Conservation (phyloP, 2,888 invertebrate species). For the Harpalus rufipes region DNA sequence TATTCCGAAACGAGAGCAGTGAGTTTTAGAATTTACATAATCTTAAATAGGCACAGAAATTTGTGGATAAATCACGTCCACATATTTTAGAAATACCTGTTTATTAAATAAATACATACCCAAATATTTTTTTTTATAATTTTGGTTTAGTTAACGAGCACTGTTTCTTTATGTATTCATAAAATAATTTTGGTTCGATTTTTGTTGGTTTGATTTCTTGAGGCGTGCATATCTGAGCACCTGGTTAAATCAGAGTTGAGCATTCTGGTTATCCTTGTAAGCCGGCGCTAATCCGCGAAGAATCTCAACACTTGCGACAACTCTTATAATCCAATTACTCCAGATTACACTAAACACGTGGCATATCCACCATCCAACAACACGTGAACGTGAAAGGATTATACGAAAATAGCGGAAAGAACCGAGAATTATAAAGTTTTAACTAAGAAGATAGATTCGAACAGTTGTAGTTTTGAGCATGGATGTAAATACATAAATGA, state of each 20-base stretch:
- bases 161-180: too few relatives aligned
- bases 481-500: too few relatives aligned
- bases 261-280: conserved; percentile 23
- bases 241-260: neutral
- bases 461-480: too few relatives aligned
- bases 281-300: conserved; percentile 61
- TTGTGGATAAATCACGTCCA: too few relatives aligned
- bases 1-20: too few relatives aligned
- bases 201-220: neutral
- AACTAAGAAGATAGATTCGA: neutral
- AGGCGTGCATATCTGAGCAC: neutral
- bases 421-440: neutral
- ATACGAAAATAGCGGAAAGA: neutral
- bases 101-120: too few relatives aligned
- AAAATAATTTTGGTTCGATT: too few relatives aligned
- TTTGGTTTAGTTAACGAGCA: too few relatives aligned
- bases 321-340: conserved; percentile 61
- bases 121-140: too few relatives aligned
- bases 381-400: neutral
- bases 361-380: neutral
- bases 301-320: conserved; percentile 34
- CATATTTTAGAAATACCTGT: too few relatives aligned
- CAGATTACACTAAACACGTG: conserved; percentile 52
- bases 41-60: too few relatives aligned
- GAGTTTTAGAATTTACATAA: too few relatives aligned